Conservation (phyloP, 1,140 invertebrate species). For the Drosophila orena region DNA sequence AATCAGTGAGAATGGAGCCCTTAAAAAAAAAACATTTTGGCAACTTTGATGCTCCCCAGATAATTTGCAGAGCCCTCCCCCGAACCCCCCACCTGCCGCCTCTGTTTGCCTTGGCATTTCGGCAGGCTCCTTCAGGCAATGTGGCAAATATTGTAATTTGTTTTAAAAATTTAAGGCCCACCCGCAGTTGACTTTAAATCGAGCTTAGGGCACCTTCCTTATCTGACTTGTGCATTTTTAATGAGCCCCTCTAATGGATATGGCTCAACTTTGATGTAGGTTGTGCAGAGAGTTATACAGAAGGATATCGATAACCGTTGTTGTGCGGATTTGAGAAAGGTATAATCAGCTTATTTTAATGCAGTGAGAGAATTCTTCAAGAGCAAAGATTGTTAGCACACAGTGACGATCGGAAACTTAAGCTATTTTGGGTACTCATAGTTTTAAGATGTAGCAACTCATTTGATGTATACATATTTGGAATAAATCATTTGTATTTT, state of each 20-base stretch:
- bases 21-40: slow-evolving; percentile 14
- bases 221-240: slow-evolving; percentile 67
- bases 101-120: slow-evolving; percentile 66
- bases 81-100: neutral
- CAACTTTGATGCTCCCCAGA: slow-evolving; percentile 62
- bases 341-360: slow-evolving; percentile 31
- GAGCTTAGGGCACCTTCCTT: slow-evolving; percentile 31
- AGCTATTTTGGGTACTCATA: too few relatives aligned
- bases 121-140: slow-evolving; percentile 28
- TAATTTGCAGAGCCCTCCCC: slow-evolving; percentile 59
- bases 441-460: too few relatives aligned
- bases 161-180: slow-evolving; percentile 73
- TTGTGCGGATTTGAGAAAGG: slow-evolving; percentile 7
- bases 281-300: slow-evolving; percentile 49
- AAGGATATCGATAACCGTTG: slow-evolving; percentile 32
- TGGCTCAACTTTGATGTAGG: slow-evolving; percentile 67
- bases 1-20: slow-evolving; percentile 49
- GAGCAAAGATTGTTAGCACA: neutral
- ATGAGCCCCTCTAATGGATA: slow-evolving; percentile 61
- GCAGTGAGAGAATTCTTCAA: neutral
- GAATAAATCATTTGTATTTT: too few relatives aligned
- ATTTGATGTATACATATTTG: too few relatives aligned
- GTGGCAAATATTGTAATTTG: slow-evolving; percentile 81
- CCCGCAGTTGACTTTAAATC: slow-evolving; percentile 61
- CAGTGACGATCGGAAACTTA: too few relatives aligned